Percentiles rank a stretch among this genome's conserved stretches.
phyloP scores from a whole-genome alignment of 2,888 invertebrate genomes.

The Oscheius sp. region DNA sequence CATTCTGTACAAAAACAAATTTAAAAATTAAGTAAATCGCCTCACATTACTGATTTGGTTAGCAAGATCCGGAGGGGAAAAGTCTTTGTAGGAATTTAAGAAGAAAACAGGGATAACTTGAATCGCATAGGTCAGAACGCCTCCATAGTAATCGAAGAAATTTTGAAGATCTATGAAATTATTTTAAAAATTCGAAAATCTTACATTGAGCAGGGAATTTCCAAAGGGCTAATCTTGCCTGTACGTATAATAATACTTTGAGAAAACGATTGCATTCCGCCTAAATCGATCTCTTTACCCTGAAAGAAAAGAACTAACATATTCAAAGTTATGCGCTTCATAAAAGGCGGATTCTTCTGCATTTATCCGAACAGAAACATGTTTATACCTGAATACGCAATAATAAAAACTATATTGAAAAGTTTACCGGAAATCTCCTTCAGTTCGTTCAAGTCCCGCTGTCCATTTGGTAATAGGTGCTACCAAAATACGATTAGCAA shows the following conservation, averaged over 20 bases:
- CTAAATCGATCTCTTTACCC: constrained; percentile 27
- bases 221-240: constrained; percentile 46
- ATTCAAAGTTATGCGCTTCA: constrained; percentile 48
- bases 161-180: constrained; percentile 71
- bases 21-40: not conserved
- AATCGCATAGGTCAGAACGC: constrained; percentile 77
- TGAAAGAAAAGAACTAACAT: not conserved
- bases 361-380: constrained; percentile 61
- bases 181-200: not conserved
- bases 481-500: constrained; percentile 77
- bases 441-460: constrained; percentile 76
- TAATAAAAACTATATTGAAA: not conserved
- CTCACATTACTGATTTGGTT: constrained; percentile 66
- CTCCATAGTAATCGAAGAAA: constrained; percentile 77
- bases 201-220: constrained; percentile 56
- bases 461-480: constrained; percentile 76
- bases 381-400: constrained; percentile 59
- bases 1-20: constrained; percentile 75
- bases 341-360: constrained; percentile 61
- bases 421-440: constrained; percentile 78
- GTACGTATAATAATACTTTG: constrained; percentile 24
- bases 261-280: constrained; percentile 72
- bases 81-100: constrained; percentile 74
- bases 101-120: constrained; percentile 77
- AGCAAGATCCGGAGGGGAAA: constrained; percentile 39